phyloP scores from a whole-genome alignment of 2,888 invertebrate genomes.

The Hydropsyche betteni region DNA sequence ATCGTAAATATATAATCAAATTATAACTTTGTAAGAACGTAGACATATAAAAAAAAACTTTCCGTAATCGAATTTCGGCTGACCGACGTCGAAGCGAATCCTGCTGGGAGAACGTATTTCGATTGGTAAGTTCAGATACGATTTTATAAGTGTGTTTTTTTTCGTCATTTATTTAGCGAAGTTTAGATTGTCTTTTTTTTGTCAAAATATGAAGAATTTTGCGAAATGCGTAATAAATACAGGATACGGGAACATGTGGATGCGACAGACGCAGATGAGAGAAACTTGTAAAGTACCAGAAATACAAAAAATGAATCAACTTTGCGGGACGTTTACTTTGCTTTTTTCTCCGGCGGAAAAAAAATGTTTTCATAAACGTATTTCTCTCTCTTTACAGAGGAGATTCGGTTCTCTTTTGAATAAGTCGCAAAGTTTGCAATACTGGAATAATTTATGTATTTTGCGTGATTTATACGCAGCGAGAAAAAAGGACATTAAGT shows the following conservation, averaged over 20 bases:
- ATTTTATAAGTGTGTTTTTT: not conserved
- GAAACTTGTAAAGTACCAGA: conserved; percentile 14
- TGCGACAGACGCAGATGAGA: conserved; percentile 6
- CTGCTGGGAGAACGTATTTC: not conserved
- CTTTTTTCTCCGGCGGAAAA: not conserved
- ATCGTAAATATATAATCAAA: too few relatives aligned
- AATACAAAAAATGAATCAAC: conserved; percentile 12
- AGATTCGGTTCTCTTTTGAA: not conserved
- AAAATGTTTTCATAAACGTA: not conserved
- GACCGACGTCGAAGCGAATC: not conserved
- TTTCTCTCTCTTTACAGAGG: conserved; percentile 3
- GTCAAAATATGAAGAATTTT: not conserved
- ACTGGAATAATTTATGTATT: conserved; percentile 19
- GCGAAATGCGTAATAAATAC: not conserved
- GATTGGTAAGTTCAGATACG: not conserved
- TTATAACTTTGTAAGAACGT: too few relatives aligned
- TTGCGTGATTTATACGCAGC: conserved; percentile 19
- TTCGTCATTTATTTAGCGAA: not conserved
- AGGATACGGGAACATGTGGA: conserved; percentile 2
- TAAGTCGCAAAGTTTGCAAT: conserved; percentile 23
- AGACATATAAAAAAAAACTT: conserved; percentile 1
- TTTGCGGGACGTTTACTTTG: not conserved
- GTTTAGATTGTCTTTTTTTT: conserved; percentile 13
- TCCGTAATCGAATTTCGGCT: not conserved
- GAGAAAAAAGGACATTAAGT: conserved; percentile 6